phyloP scores from a whole-genome alignment of 2,888 invertebrate species.

The Chalcosyrphus nemorum region DNA sequence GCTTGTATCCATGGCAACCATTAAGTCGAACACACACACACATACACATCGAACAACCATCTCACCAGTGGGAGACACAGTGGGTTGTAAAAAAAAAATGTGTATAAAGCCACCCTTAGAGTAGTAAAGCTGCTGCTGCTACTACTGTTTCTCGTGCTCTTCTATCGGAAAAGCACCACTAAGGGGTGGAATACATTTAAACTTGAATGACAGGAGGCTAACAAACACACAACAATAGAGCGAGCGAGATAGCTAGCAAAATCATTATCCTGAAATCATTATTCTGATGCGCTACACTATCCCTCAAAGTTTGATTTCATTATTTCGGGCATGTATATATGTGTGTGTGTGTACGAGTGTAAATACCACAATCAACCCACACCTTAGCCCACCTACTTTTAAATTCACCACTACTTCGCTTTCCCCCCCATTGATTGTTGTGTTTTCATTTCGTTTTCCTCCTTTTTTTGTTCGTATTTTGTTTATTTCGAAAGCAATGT shows the following conservation, averaged over 20 bases:
- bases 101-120: conserved; percentile 60
- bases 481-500: conserved; percentile 62
- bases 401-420: conserved; percentile 58
- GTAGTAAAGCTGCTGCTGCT: conserved; percentile 61
- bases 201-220: conserved; percentile 42
- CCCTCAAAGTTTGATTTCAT: conserved; percentile 69
- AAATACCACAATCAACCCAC: conserved; percentile 67
- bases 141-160: conserved; percentile 15
- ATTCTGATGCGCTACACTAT: conserved; percentile 51
- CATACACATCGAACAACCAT: conserved; percentile 4
- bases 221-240: neutral
- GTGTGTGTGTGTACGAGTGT: conserved; percentile 34
- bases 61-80: conserved; percentile 46
- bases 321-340: conserved; percentile 39
- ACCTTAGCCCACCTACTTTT: conserved; percentile 52
- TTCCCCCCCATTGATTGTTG: conserved; percentile 41
- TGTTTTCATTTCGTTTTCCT: conserved; percentile 54
- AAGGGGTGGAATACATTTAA: conserved; percentile 62
- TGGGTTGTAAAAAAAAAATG: conserved; percentile 41
- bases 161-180: conserved; percentile 51
- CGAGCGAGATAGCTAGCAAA: conserved; percentile 38
- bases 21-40: conserved; percentile 55
- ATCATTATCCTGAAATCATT: conserved; percentile 70
- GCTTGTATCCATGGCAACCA: conserved; percentile 69
- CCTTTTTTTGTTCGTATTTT: conserved; percentile 6